phyloP scores from a whole-genome alignment of 2,797 vertebrate genomes.

The Lagocephalus sceleratus region DNA sequence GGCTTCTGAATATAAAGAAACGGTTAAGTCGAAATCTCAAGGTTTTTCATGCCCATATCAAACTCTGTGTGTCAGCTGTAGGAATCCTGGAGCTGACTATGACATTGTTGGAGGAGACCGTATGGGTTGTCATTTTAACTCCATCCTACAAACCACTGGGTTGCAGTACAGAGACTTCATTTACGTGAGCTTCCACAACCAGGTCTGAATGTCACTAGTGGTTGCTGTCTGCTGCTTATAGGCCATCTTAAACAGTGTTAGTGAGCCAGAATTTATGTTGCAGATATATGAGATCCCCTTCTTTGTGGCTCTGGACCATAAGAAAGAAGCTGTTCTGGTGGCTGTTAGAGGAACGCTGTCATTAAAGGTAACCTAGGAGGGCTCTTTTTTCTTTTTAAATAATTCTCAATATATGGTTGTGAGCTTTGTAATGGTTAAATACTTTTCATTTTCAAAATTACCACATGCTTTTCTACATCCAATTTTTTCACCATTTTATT shows the following conservation, averaged over 20 bases:
- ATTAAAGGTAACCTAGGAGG: constrained; percentile 79
- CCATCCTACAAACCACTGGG: constrained; percentile 88
- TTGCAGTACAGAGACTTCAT: constrained; percentile 96
- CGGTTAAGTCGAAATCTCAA: background rate
- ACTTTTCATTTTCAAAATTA: background rate
- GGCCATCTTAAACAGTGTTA: background rate
- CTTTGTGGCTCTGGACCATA: constrained; percentile 92
- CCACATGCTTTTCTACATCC: too few species aligned
- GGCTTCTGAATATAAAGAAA: background rate
- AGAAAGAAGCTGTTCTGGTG: constrained; percentile 89
- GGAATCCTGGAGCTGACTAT: constrained; percentile 70
- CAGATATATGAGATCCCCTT: constrained; percentile 98
- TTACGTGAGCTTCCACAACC: constrained; percentile 93
- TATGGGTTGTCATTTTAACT: constrained; percentile 86
- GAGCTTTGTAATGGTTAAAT: background rate
- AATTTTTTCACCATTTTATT: too few species aligned
- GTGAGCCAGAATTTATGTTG: constrained; percentile 7
- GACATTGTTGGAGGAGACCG: constrained; percentile 85
- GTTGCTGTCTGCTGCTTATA: too few species aligned
- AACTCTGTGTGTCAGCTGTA: constrained; percentile 73
- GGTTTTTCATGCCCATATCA: background rate
- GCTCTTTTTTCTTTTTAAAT: background rate
- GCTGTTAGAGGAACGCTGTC: constrained; percentile 95
- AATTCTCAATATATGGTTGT: background rate
- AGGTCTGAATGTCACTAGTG: constrained; percentile 69